Evolutionary conservation across 2,113 vertebrate genomes (phyloP).

Genomic region (Lophotis ruficrista): DNA sequence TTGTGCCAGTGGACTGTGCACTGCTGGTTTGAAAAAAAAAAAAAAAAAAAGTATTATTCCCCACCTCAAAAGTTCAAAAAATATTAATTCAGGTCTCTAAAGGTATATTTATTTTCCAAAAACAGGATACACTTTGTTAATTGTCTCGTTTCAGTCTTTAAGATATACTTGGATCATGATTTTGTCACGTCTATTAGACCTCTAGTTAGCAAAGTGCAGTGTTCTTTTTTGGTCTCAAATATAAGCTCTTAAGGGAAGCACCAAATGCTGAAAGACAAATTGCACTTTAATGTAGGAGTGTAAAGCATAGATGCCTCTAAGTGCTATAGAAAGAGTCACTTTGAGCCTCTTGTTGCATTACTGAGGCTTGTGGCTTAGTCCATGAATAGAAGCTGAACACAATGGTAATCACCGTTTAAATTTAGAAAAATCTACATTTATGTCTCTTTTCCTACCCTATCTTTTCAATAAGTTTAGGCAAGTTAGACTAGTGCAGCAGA

Average conservation of each 20-base stretch:
- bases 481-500: background rate
- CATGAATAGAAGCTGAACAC: background rate
- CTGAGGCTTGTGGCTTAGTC: background rate
- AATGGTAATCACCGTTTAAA: background rate
- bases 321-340: background rate
- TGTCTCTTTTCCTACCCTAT: background rate
- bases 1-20: background rate
- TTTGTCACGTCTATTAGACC: background rate
- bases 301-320: background rate
- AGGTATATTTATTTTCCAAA: background rate
- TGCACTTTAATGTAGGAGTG: background rate
- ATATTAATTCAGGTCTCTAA: background rate
- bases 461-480: background rate
- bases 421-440: background rate
- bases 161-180: background rate
- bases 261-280: background rate
- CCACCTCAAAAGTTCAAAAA: background rate
- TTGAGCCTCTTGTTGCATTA: background rate
- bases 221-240: background rate
- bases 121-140: background rate
- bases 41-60: background rate
- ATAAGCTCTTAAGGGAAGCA: background rate
- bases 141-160: background rate
- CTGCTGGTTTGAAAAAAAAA: rapidly evolving
- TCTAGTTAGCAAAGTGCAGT: background rate